Conservation (phyloP, 2,113 vertebrate genomes). For the Mobula birostris region DNA sequence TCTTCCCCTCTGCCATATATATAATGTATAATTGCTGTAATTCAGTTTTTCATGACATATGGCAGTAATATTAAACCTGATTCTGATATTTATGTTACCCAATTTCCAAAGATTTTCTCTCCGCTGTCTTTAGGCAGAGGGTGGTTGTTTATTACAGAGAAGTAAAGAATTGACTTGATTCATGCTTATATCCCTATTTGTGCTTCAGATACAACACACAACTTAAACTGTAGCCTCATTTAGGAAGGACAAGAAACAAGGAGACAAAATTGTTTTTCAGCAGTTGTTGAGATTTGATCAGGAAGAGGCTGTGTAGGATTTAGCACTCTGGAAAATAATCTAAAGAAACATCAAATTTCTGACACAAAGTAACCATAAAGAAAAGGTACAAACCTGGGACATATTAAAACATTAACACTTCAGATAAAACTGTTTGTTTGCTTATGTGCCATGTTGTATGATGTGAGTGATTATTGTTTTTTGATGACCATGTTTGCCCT, state of each 20-base stretch:
- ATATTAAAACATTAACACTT: not conserved
- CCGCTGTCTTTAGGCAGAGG: not conserved
- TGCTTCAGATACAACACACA: not conserved
- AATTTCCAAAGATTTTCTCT: not conserved
- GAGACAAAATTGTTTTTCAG: too few relatives aligned
- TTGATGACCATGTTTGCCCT: too few relatives aligned
- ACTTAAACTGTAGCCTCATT: not conserved
- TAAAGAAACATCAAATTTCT: not conserved
- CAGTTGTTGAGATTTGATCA: not conserved
- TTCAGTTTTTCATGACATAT: too few relatives aligned
- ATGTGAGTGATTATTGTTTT: too few relatives aligned
- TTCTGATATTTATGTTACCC: not conserved
- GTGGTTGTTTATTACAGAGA: not conserved
- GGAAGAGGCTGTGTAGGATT: not conserved
- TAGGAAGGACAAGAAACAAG: not conserved
- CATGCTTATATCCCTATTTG: too few relatives aligned
- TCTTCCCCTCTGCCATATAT: too few relatives aligned
- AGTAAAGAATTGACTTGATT: not conserved
- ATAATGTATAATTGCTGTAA: too few relatives aligned
- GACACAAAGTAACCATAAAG: not conserved
- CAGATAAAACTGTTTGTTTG: too few relatives aligned
- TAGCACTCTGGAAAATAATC: not conserved
- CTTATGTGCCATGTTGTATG: too few relatives aligned
- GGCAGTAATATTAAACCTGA: too few relatives aligned
- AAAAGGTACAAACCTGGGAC: not conserved